Evolutionary conservation across 2,113 vertebrate genomes (phyloP).

Genomic region (Eurypyga helias): DNA sequence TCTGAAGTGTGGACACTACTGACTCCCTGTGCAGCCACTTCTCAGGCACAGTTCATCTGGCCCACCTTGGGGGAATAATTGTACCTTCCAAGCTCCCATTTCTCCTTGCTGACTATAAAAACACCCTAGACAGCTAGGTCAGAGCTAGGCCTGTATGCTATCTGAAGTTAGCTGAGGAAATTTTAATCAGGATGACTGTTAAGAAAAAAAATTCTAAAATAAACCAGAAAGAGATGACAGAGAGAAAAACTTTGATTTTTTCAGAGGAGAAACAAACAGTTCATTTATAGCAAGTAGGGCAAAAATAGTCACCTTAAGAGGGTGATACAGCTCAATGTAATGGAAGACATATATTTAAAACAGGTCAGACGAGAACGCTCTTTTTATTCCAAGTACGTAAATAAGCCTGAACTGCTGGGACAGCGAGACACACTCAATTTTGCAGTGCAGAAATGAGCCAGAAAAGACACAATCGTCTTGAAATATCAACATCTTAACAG

Average conservation of each 20-base stretch:
- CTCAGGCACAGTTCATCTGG: background rate
- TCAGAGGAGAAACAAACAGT: background rate
- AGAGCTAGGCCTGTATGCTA: background rate
- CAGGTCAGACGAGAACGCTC: background rate
- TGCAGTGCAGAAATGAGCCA: background rate
- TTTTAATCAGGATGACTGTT: background rate
- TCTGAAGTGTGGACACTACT: fast-evolving
- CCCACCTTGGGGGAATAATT: background rate
- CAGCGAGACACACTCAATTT: background rate
- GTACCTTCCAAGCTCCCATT: background rate
- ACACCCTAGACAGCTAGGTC: background rate
- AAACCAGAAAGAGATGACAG: background rate
- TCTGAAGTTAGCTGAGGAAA: background rate
- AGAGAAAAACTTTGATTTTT: background rate
- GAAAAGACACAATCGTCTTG: background rate
- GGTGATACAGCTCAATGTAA: background rate
- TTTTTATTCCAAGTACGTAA: background rate
- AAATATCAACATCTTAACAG: background rate
- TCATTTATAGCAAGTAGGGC: background rate
- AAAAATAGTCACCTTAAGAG: background rate
- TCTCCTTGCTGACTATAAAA: background rate
- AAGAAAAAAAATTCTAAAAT: background rate
- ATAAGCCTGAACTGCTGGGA: background rate
- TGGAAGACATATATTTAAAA: background rate
- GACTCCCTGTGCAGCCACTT: background rate